Evolutionary conservation across 2,888 invertebrate genomes (phyloP).

Genomic region (Fragum whitleyi): DNA sequence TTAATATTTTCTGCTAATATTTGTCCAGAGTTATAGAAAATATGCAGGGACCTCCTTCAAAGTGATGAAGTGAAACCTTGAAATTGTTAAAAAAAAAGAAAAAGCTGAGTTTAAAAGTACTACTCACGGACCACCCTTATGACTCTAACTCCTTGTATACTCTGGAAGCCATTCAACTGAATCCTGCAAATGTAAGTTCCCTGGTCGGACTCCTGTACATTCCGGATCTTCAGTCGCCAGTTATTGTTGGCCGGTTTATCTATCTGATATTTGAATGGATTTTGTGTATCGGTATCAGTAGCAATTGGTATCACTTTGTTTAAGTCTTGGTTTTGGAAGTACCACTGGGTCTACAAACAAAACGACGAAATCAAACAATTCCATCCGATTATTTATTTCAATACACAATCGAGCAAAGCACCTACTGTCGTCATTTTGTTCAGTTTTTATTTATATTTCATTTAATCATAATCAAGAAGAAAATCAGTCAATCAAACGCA

Average conservation of each 20-base stretch:
- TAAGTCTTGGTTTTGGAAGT: slow-evolving; percentile 34
- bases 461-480: no score
- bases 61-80: no score
- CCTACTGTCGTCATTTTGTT: no score
- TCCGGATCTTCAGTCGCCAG: slow-evolving; percentile 76
- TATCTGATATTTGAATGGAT: slow-evolving; percentile 76
- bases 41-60: no score
- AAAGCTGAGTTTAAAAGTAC: no score
- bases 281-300: slow-evolving; percentile 71
- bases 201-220: slow-evolving; percentile 73
- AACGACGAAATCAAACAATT: not conserved
- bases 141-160: slow-evolving; percentile 60
- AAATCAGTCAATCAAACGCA: no score
- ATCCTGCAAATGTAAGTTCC: slow-evolving; percentile 77
- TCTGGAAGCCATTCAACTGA: slow-evolving; percentile 69
- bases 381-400: no score
- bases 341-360: slow-evolving; percentile 61
- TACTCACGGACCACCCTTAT: slow-evolving; percentile 66
- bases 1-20: no score
- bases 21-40: no score
- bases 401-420: no score
- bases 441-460: no score
- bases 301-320: slow-evolving; percentile 65
- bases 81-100: no score
- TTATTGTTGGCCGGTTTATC: slow-evolving; percentile 76